phyloP scores from a whole-genome alignment of 2,113 vertebrate species.

The Gallinago undulata region DNA sequence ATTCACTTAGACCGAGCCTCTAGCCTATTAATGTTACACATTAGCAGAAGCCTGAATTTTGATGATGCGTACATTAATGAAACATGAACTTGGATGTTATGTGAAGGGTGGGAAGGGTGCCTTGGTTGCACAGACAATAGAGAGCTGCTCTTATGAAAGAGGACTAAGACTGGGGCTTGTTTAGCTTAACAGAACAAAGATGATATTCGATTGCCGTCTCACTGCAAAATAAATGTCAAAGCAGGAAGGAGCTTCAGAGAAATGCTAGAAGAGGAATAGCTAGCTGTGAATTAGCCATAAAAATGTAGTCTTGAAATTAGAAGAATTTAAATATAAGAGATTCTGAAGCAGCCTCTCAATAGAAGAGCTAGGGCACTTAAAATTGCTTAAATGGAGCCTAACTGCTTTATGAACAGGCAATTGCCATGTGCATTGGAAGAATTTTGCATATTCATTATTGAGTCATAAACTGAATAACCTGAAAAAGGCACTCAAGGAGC shows the following conservation, averaged over 20 bases:
- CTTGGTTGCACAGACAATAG: neutral
- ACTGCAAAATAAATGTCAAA: neutral
- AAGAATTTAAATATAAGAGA: neutral
- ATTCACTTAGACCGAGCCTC: neutral
- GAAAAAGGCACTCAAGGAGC: neutral
- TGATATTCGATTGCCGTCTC: neutral
- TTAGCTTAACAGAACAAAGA: constrained; percentile 3
- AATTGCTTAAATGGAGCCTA: neutral
- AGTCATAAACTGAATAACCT: neutral
- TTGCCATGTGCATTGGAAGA: neutral
- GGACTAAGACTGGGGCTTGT: neutral
- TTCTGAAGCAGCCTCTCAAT: neutral
- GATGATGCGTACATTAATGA: constrained; percentile 35
- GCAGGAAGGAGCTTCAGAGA: neutral
- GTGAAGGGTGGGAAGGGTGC: neutral
- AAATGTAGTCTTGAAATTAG: neutral
- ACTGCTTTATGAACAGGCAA: neutral
- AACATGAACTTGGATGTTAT: constrained; percentile 23
- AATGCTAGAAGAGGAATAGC: neutral
- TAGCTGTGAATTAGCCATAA: neutral
- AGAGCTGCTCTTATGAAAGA: neutral
- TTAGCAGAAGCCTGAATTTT: constrained; percentile 6
- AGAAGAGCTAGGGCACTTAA: neutral
- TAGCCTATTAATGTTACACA: neutral
- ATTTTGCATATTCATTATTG: neutral